A percentile compares a stretch with the other conserved stretches of the same genome.
Conservation (phyloP, 2,797 vertebrate species). For the Takifugu ocellatus region DNA sequence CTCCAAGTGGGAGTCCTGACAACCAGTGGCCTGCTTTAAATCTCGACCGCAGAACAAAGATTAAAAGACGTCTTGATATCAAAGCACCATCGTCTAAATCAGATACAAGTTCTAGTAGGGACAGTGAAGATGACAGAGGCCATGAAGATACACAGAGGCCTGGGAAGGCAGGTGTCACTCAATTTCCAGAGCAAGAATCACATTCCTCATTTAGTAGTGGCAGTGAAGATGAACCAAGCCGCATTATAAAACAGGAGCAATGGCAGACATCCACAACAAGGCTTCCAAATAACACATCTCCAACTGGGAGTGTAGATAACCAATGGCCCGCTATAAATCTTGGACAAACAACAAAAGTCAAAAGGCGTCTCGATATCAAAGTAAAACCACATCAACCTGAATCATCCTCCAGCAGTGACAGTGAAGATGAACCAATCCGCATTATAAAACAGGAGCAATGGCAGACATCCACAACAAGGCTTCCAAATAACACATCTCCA, state of each 20-base stretch:
- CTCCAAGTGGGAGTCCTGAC: too few species aligned
- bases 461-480: neutral
- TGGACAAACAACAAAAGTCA: neutral
- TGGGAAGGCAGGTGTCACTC: too few species aligned
- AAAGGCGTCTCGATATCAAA: conserved; percentile 16
- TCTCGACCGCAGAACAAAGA: neutral
- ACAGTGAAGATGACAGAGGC: conserved; percentile 10
- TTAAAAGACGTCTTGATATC: conserved; percentile 15
- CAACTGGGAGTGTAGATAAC: neutral
- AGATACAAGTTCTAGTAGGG: conserved; percentile 24
- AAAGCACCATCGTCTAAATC: neutral
- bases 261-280: neutral
- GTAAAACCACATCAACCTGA: conserved; percentile 2
- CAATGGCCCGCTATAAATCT: conserved; percentile 17
- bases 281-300: neutral
- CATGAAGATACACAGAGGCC: neutral
- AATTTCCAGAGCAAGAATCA: conserved; percentile 9
- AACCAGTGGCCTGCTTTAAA: neutral
- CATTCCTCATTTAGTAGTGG: conserved; percentile 38
- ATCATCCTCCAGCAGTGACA: conserved; percentile 10
- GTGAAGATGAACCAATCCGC: neutral
- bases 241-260: neutral
- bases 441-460: neutral
- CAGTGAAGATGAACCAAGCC: conserved; percentile 12
- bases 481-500: neutral